A percentile compares a stretch with the other conserved stretches of the same genome.
Evolutionary conservation across 2,888 invertebrate genomes (phyloP).

Genomic region (Noctuana brunneofusca): DNA sequence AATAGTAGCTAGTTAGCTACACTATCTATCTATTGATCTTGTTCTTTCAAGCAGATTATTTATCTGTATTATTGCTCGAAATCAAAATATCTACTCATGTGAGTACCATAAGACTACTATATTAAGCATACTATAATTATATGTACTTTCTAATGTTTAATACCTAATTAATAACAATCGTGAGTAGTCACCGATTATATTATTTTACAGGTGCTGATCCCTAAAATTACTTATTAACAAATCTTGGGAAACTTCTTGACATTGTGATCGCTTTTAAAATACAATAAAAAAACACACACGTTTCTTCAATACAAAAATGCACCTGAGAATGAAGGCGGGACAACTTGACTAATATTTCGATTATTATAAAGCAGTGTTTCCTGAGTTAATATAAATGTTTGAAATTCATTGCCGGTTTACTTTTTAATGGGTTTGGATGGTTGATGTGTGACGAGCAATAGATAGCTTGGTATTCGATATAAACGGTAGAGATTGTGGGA

Average conservation of each 20-base stretch:
- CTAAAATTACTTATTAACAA: conserved; percentile 72
- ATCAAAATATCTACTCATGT: too few species aligned
- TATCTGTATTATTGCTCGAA: background rate
- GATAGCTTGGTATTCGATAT: conserved; percentile 34
- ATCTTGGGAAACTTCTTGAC: conserved; percentile 72
- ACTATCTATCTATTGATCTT: too few species aligned
- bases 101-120: too few species aligned
- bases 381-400: conserved; percentile 37
- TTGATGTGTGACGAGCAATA: conserved; percentile 47
- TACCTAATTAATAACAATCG: background rate
- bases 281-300: conserved; percentile 74
- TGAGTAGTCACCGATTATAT: background rate
- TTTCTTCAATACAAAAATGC: conserved; percentile 80
- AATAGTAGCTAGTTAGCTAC: background rate
- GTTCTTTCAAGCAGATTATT: background rate
- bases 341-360: conserved; percentile 80
- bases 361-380: conserved; percentile 68
- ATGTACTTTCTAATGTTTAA: too few species aligned
- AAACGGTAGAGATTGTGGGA: conserved; percentile 39
- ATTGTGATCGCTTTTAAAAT: conserved; percentile 72
- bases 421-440: background rate
- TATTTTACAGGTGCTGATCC: conserved; percentile 45
- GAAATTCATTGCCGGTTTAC: conserved; percentile 46
- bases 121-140: too few species aligned
- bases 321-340: conserved; percentile 82